Conservation (phyloP, 2,888 invertebrate genomes). For the Marasmarcha lunaedactyla region DNA sequence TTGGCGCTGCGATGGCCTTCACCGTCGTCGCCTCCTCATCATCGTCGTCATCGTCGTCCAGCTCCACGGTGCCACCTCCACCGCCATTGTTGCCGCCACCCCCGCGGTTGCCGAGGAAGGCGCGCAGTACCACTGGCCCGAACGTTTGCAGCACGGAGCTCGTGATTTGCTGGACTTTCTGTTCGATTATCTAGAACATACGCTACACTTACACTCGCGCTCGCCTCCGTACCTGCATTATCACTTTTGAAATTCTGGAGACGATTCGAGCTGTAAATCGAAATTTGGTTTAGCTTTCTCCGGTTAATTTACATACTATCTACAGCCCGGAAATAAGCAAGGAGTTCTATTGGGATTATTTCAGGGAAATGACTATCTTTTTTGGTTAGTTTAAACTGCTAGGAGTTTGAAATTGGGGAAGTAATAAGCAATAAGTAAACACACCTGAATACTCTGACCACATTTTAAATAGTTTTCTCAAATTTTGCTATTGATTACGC, state of each 20-base stretch:
- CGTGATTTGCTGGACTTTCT: slow-evolving; percentile 81
- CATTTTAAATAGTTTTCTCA: too few relatives aligned
- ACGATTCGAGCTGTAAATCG: not conserved
- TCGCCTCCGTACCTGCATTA: slow-evolving; percentile 7
- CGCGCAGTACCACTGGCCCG: slow-evolving; percentile 78
- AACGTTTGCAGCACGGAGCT: slow-evolving; percentile 80
- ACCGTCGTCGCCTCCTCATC: slow-evolving; percentile 75
- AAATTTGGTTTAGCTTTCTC: not conserved
- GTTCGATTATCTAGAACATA: slow-evolving; percentile 78
- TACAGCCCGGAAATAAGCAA: too few relatives aligned
- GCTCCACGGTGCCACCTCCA: slow-evolving; percentile 55
- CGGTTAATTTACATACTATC: too few relatives aligned
- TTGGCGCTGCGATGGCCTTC: slow-evolving; percentile 15
- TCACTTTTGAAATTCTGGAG: too few relatives aligned
- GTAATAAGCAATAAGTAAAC: too few relatives aligned
- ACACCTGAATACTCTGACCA: too few relatives aligned
- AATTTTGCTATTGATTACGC: too few relatives aligned
- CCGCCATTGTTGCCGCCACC: slow-evolving; percentile 48
- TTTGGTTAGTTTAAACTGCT: too few relatives aligned
- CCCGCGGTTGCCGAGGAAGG: slow-evolving; percentile 64
- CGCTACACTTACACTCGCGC: slow-evolving; percentile 36
- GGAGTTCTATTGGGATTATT: too few relatives aligned
- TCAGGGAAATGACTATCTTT: too few relatives aligned
- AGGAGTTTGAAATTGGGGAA: too few relatives aligned
- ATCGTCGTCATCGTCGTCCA: slow-evolving; percentile 60